These are phyloP conservation scores for Myrmecobius fasciatus DNA, from an alignment of 2,113 vertebrate genomes.

Conservation along the genomic window DNA sequence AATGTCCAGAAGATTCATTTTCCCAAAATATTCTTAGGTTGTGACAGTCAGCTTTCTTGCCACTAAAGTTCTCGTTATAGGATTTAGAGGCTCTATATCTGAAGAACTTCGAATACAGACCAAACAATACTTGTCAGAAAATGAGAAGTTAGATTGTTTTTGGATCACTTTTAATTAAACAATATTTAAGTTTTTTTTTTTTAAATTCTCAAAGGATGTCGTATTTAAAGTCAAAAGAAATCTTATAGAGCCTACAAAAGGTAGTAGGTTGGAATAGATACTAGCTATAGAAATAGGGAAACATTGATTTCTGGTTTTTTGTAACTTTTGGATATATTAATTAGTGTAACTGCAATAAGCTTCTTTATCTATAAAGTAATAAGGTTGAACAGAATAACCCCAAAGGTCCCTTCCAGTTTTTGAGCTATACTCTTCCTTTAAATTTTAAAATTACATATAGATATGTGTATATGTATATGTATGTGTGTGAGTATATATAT, in stretches of 20 bases:
- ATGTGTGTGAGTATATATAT: neutral
- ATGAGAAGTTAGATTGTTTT: neutral
- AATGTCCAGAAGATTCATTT: neutral
- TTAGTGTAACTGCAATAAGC: neutral
- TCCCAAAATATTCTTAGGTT: neutral
- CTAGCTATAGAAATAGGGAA: neutral
- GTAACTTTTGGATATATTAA: neutral
- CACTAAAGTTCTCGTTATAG: neutral
- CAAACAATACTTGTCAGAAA: neutral
- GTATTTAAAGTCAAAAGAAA: neutral
- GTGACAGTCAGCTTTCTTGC: neutral
- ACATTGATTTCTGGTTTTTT: neutral
- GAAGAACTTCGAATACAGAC: neutral
- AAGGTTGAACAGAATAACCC: neutral
- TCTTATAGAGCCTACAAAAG: neutral
- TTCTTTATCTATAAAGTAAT: neutral
- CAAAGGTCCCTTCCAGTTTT: neutral
- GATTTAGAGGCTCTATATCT: neutral
- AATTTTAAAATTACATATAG: neutral
- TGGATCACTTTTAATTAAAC: neutral
- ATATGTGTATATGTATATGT: neutral
- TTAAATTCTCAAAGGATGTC: neutral
- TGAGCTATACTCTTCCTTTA: neutral
- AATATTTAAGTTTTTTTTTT: neutral
- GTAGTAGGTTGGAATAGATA: neutral